Evolutionary conservation across 92 coral and sea anemone species (phyloP), one percentile per base, ranked within the genome.

Genomic region (Anthopleura xanthogrammica): DNA sequence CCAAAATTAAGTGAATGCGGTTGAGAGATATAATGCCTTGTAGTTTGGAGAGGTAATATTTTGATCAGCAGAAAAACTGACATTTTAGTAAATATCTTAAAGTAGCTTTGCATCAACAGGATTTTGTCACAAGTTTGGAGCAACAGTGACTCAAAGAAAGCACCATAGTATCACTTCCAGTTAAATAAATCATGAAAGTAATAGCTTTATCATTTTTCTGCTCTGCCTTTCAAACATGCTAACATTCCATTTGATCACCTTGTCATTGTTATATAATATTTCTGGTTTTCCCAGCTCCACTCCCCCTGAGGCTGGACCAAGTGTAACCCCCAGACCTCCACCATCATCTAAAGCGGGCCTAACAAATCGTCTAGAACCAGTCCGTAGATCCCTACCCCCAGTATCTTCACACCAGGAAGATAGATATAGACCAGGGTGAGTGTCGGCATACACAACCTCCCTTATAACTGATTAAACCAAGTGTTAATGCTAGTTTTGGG

Each of bases 371-470:
- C 91, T 94, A 82, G 94, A 92, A 81, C 99, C 99, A 64, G 91
- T 94, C 57, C 98, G 99, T 83, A 92, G 98, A 88, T 96, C 99
- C 10, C 89, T 96, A 80, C 99, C 99, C 79, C 99, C 99, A 23
- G 98, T 90, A 43, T 89, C 99, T 40, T 86, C 94, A 60, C 95
- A 95, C 82, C 98, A 93, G 87, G 99, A 96, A 81, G 97, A 96
- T 90, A 86, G 98, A 85, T 91, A 88, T 87, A 94, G 98, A 79
- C 89, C 98, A 56, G 98, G 97, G 99, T 96, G 95, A 92, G 99
- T 90, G 54, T 4, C 29, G 76, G 52, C 86, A 65, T 50, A 14
- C 24, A n/a, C 19, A 76, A 80, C 66, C 66, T 40, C 83, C 84
- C 84, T 52, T 41, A 50, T 68, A 71, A 80, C 71, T 39, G 12